phyloP scores from a whole-genome alignment of 2,888 invertebrate species.

The Mesorhabditis spiculigera region DNA sequence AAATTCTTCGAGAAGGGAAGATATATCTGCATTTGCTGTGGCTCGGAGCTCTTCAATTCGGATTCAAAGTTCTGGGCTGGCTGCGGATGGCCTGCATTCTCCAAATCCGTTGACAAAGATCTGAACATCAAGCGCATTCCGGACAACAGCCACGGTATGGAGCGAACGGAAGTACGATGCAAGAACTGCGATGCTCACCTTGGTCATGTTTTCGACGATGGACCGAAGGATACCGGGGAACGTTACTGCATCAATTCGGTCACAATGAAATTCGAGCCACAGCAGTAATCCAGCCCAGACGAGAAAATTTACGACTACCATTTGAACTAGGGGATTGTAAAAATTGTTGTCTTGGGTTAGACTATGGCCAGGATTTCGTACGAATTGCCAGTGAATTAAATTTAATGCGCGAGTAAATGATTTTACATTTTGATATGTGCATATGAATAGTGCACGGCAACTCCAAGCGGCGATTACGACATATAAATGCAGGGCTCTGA shows the following conservation, averaged over 20 bases:
- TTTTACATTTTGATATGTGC: no score
- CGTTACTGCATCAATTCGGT: constrained; percentile 61
- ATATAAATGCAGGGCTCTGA: no score
- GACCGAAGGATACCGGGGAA: constrained; percentile 85
- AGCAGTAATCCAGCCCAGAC: no score
- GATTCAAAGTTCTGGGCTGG: constrained; percentile 92
- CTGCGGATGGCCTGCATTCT: constrained; percentile 97
- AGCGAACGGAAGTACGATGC: constrained; percentile 92
- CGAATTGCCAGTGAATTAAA: no score
- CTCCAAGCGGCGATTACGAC: no score
- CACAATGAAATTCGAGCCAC: background rate
- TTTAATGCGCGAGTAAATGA: no score
- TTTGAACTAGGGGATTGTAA: no score
- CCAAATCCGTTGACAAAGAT: constrained; percentile 49
- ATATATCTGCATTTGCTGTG: constrained; percentile 64
- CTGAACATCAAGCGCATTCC: constrained; percentile 58
- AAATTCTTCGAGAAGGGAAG: constrained; percentile 60
- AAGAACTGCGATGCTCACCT: constrained; percentile 76
- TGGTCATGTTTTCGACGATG: constrained; percentile 95
- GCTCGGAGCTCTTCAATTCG: constrained; percentile 68
- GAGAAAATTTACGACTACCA: no score
- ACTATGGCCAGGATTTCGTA: no score
- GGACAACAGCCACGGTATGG: constrained; percentile 71
- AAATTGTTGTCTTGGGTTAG: no score
- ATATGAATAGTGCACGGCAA: no score